Evolutionary conservation across 2,113 vertebrate species (phyloP).

Genomic region (Gobius niger): DNA sequence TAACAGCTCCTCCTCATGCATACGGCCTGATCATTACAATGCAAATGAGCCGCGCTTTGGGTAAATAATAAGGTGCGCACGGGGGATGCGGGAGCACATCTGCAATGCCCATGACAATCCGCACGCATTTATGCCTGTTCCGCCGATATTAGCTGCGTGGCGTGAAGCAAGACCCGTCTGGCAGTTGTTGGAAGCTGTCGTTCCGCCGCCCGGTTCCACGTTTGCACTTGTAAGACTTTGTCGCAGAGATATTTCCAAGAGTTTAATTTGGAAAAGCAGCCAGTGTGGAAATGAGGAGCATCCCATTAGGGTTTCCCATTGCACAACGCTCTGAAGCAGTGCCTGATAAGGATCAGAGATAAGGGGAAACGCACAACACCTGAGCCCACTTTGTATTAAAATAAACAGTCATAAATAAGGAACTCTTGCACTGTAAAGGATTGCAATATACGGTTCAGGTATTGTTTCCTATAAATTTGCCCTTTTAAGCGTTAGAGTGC

Average conservation of each 20-base stretch:
- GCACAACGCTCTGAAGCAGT: constrained; percentile 34
- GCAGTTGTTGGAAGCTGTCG: constrained; percentile 14
- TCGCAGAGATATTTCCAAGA: constrained; percentile 24
- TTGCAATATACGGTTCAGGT: neutral
- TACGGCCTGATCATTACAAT: constrained; percentile 73
- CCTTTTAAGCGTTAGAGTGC: too few relatives aligned
- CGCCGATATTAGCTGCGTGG: constrained; percentile 10
- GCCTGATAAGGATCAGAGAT: constrained; percentile 34
- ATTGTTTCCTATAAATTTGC: too few relatives aligned
- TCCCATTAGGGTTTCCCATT: constrained; percentile 28
- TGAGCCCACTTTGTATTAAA: constrained; percentile 19
- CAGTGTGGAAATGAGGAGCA: constrained; percentile 36
- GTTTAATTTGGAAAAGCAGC: constrained; percentile 46
- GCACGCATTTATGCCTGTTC: constrained; percentile 36
- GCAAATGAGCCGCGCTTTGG: constrained; percentile 67
- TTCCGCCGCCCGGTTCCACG: constrained; percentile 1
- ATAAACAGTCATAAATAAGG: neutral
- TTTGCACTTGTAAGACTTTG: constrained; percentile 26
- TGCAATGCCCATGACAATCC: constrained; percentile 42
- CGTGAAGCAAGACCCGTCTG: neutral
- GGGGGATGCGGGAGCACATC: constrained; percentile 61
- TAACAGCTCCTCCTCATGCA: constrained; percentile 68
- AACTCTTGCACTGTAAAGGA: neutral
- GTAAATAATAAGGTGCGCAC: constrained; percentile 73
- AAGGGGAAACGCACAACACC: constrained; percentile 26